phyloP scores from a whole-genome alignment of 2,797 vertebrate species.

The Lepilemur septentrionalis region DNA sequence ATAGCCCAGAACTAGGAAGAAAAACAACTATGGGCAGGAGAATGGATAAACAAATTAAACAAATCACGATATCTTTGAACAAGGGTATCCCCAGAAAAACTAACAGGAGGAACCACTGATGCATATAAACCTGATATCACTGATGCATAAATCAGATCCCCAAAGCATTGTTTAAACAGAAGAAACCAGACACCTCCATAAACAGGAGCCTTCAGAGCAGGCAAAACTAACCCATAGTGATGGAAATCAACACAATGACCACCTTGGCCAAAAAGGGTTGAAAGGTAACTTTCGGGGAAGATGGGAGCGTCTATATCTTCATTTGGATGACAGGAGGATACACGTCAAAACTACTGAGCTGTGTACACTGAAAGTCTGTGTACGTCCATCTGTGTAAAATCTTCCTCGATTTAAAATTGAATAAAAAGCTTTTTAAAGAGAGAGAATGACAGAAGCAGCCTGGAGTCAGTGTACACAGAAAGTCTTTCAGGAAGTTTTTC shows the following conservation, averaged over 20 bases:
- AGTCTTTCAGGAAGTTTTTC: background rate
- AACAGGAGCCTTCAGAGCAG: background rate
- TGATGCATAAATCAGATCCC: background rate
- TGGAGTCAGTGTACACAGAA: background rate
- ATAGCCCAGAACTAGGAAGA: background rate
- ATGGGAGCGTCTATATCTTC: background rate
- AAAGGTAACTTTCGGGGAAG: background rate
- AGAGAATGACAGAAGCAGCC: background rate
- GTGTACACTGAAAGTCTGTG: background rate
- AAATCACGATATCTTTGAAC: background rate
- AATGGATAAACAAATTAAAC: background rate
- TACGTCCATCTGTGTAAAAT: background rate
- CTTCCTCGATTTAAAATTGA: background rate
- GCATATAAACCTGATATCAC: no score
- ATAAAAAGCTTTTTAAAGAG: background rate
- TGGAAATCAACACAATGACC: background rate
- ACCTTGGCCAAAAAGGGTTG: background rate
- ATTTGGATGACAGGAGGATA: background rate
- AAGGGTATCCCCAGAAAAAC: background rate
- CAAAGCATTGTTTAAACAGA: background rate
- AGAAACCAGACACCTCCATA: background rate
- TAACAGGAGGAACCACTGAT: background rate
- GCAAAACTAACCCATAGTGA: background rate
- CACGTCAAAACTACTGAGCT: background rate
- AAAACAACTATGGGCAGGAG: background rate